These are phyloP conservation scores for Archivesica marissinica DNA, from an alignment of 1,140 invertebrate species.

Conservation along the genomic window DNA sequence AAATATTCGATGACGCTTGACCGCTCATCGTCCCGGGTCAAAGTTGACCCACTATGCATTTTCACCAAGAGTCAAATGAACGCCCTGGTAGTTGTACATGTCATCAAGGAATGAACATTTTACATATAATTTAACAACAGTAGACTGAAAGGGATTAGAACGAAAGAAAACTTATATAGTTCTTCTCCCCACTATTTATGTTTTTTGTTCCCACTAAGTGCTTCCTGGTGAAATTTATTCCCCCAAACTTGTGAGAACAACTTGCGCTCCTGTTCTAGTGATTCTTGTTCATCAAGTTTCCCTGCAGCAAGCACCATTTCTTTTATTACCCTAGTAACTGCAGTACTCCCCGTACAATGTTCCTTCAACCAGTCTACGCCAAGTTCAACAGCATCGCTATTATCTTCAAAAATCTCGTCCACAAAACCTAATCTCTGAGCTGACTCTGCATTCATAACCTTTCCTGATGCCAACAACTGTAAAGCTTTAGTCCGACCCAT, in stretches of 20 bases:
- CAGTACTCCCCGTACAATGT: slow-evolving; percentile 72
- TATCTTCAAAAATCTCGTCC: slow-evolving; percentile 77
- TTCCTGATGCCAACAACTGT: slow-evolving; percentile 83
- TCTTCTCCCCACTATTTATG: too few relatives aligned
- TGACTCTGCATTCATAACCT: slow-evolving; percentile 80
- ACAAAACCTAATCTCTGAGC: slow-evolving; percentile 83
- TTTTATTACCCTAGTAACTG: slow-evolving; percentile 84
- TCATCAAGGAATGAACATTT: too few relatives aligned
- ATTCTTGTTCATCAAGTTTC: slow-evolving; percentile 65
- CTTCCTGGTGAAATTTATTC: slow-evolving; percentile 81
- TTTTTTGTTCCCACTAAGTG: slow-evolving; percentile 79
- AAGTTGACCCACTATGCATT: too few relatives aligned
- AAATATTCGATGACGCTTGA: too few relatives aligned
- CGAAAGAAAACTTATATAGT: too few relatives aligned
- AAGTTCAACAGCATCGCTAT: slow-evolving; percentile 69
- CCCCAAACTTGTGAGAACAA: slow-evolving; percentile 85
- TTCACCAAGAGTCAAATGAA: too few relatives aligned
- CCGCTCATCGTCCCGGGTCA: too few relatives aligned
- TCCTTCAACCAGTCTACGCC: slow-evolving; percentile 82
- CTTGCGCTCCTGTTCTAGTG: slow-evolving; percentile 82
- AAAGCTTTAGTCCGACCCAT: slow-evolving; percentile 84
- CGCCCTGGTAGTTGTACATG: too few relatives aligned
- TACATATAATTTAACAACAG: too few relatives aligned
- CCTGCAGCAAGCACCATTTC: slow-evolving; percentile 78
- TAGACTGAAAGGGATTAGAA: too few relatives aligned